Base-by-base conservation (phyloP, 2,113 vertebrate genomes). In the Proterorhinus semilunaris region DNA sequence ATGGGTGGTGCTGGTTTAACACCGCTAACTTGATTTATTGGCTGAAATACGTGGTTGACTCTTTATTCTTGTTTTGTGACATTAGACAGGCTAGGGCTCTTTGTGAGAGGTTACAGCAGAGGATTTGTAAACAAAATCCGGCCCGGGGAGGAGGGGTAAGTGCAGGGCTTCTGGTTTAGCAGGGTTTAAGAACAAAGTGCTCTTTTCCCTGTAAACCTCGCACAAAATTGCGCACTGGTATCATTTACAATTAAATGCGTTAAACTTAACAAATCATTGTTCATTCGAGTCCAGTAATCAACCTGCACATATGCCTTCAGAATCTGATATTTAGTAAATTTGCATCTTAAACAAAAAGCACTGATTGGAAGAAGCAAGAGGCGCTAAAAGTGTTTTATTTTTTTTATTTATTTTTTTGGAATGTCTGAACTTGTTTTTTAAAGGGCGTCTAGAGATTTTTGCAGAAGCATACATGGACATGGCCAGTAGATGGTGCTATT, bases 101-200 rank as follows among this genome's bases (percentile, higher is more conserved):
- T 73, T 80, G 69, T 74, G 72, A 27, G 46, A 36, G n/a, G 66
- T 68, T 42, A 76, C 82, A 65, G 71, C 70, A 65, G 71, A 61
- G 85, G 85, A 85, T 89, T 86, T 89, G 85, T 89, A 87, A 89
- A 89, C 86, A 89, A 65, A 86, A 87, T 86, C 85, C 85, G 69
- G 66, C 66, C 78, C 51, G 47, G 52, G 75, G 61, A 62, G 65
- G 63, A 62, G 65, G 63, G 15, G 51, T 36, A 13, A 42, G 61
- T 36, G 27, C 27, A 54, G 0, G 69, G 36, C 45, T 66, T 70
- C 36, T 75, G 80, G 82, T 71, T 83, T 72, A 84, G 75, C 81
- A 36, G 27, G 2, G 27, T 78, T 80, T 80, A 68, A 80, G 77
- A 81, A 86, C 85, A 86, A 84, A 86, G 80, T 87, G 76, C 62